Conservation (phyloP, 2,797 vertebrate species). For the Sarcoramphus papa region DNA sequence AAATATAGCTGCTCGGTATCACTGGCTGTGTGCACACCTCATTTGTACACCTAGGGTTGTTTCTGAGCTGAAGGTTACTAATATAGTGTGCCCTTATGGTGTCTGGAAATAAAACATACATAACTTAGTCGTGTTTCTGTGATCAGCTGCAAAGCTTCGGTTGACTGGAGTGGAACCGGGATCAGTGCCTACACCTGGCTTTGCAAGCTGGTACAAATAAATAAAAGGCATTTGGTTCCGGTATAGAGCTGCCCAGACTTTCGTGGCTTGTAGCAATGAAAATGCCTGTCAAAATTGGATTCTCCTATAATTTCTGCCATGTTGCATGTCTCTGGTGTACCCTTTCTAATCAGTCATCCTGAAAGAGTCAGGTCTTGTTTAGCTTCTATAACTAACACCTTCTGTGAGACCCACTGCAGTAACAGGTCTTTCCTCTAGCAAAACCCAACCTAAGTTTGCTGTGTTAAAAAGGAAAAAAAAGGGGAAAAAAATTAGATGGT, state of each 20-base stretch:
- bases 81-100: accelerated
- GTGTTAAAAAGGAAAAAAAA: neutral
- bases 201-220: neutral
- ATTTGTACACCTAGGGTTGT: too few species aligned
- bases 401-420: neutral
- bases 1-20: accelerated
- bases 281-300: neutral
- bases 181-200: neutral
- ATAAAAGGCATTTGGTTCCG: neutral
- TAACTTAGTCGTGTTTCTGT: neutral
- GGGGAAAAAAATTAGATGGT: accelerated
- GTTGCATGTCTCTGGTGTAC: neutral
- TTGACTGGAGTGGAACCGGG: neutral
- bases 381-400: neutral
- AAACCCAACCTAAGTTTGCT: neutral
- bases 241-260: neutral
- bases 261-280: neutral
- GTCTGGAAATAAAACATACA: neutral
- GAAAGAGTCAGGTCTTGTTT: neutral
- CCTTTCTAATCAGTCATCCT: neutral
- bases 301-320: neutral
- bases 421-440: neutral
- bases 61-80: neutral
- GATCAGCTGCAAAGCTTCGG: neutral
- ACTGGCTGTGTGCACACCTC: accelerated